Evolutionary conservation across 2,113 vertebrate species (phyloP).

Genomic region (Chloroceryle aenea): DNA sequence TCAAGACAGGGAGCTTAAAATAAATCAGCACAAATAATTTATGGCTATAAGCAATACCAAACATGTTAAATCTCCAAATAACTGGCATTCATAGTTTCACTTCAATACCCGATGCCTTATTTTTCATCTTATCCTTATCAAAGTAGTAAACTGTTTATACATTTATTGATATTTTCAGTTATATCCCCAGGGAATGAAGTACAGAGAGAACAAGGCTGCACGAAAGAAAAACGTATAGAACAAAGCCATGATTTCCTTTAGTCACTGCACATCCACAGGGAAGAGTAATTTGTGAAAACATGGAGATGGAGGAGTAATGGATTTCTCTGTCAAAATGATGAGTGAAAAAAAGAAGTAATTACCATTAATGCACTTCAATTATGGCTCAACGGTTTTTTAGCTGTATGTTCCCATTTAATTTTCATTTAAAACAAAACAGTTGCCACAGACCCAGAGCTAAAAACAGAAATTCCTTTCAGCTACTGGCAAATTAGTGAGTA

Average conservation of each 20-base stretch:
- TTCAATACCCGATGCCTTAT: not conserved
- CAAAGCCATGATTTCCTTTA: conserved; percentile 66
- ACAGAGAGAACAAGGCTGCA: not conserved
- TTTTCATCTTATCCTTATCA: not conserved
- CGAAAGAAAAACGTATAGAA: conserved; percentile 33
- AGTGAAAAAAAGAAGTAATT: conserved; percentile 90
- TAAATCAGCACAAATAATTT: conserved; percentile 11
- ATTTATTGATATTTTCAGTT: not conserved
- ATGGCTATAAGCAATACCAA: not conserved
- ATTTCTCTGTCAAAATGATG: conserved; percentile 91
- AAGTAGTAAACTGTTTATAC: not conserved
- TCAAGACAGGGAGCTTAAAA: not conserved
- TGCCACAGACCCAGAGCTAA: conserved; percentile 76
- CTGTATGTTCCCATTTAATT: conserved; percentile 73
- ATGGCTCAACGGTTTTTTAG: conserved; percentile 72
- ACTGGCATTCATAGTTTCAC: not conserved
- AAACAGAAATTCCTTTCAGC: conserved; percentile 86
- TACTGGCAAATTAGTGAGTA: conserved; percentile 84
- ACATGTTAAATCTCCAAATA: not conserved
- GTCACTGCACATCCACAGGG: conserved; percentile 64
- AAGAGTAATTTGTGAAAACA: conserved; percentile 79
- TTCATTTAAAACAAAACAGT: conserved; percentile 83
- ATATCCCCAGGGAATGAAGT: not conserved
- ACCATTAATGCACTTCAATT: conserved; percentile 91
- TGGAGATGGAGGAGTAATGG: conserved; percentile 86